These are phyloP conservation scores for Muntiacus muntjak DNA, from an alignment of 2,113 vertebrate genomes.

Conservation along the genomic window DNA sequence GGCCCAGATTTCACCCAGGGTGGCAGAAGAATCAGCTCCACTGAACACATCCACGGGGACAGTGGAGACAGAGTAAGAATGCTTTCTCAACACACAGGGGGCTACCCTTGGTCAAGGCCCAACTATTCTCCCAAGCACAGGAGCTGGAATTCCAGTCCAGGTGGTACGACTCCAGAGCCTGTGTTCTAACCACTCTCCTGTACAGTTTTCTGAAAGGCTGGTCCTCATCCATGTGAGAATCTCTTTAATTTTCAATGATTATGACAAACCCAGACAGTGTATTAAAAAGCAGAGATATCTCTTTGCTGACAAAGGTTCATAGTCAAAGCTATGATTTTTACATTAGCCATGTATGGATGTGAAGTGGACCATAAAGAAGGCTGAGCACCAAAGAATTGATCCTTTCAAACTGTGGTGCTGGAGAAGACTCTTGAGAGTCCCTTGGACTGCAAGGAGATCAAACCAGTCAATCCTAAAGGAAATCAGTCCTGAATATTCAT, in stretches of 20 bases:
- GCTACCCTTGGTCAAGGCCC: background rate
- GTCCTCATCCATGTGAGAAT: rapidly evolving
- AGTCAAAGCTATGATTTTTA: background rate
- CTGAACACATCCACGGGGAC: background rate
- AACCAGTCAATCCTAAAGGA: background rate
- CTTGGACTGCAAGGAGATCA: background rate
- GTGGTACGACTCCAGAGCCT: background rate
- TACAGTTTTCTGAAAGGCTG: background rate
- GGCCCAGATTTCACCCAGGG: background rate
- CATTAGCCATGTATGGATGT: background rate
- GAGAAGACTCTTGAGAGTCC: background rate
- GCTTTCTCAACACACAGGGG: background rate
- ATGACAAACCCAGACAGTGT: background rate
- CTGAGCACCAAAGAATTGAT: background rate
- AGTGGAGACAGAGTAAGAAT: background rate
- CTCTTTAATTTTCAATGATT: background rate
- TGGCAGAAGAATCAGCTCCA: background rate
- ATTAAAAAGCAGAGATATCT: background rate
- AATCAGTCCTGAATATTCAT: background rate
- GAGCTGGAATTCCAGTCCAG: background rate
- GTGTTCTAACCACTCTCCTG: background rate
- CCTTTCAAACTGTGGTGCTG: background rate
- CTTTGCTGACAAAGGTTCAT: background rate
- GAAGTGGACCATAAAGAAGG: background rate
- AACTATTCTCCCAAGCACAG: background rate